Percentiles rank a stretch among this genome's conserved stretches.
Conservation (phyloP, 2,113 vertebrate genomes). For the Coptodon rendalli region DNA sequence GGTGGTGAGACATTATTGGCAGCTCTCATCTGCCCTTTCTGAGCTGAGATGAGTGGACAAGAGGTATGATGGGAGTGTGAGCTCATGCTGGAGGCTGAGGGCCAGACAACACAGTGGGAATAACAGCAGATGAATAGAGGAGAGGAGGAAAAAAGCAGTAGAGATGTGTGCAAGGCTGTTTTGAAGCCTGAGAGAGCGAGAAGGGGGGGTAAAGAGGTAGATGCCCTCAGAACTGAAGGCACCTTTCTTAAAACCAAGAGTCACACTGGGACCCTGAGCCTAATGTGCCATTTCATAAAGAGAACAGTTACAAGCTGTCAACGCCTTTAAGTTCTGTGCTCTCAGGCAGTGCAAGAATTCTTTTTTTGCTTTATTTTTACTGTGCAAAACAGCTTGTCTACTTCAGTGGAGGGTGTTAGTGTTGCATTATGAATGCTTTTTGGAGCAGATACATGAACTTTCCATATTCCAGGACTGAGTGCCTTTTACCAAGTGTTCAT, state of each 20-base stretch:
- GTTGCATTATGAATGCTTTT: constrained; percentile 3
- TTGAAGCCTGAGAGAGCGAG: neutral
- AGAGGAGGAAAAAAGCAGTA: neutral
- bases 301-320: constrained; percentile 7
- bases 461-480: neutral
- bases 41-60: neutral
- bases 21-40: constrained; percentile 17
- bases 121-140: neutral
- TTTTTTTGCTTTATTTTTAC: neutral
- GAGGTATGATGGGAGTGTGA: constrained; percentile 13
- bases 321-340: neutral
- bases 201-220: neutral
- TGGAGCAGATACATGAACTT: neutral
- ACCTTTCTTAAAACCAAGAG: neutral
- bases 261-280: neutral
- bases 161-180: constrained; percentile 3
- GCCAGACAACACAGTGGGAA: constrained; percentile 7
- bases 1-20: constrained; percentile 29
- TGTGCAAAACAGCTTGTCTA: neutral
- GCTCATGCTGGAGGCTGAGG: neutral
- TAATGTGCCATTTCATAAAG: constrained; percentile 2
- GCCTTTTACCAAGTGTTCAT: neutral
- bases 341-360: neutral
- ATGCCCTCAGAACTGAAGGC: neutral
- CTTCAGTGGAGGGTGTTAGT: neutral